Evolutionary conservation across 2,888 invertebrate species (phyloP).

Genomic region (Cataglyphis altisquamis): DNA sequence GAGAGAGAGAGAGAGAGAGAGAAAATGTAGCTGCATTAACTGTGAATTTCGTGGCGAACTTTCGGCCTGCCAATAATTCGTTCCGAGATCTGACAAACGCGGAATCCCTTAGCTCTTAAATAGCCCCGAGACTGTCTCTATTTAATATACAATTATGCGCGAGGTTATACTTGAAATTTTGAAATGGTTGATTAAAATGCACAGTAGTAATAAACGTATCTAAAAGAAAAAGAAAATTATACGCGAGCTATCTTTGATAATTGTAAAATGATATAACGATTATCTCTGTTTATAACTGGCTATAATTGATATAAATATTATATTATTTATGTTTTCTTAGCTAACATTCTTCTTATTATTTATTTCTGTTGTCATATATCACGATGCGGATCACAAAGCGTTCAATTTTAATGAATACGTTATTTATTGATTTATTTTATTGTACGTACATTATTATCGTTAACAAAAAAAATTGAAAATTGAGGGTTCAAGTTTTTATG

Average conservation of each 20-base stretch:
- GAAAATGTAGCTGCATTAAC: constrained; percentile 38
- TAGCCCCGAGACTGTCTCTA: constrained; percentile 3
- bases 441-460: not conserved
- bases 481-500: not conserved
- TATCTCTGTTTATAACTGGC: not conserved
- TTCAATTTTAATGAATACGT: not conserved
- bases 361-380: not conserved
- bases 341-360: not conserved
- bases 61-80: constrained; percentile 38
- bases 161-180: constrained; percentile 43
- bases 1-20: not conserved
- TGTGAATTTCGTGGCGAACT: constrained; percentile 38
- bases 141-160: constrained; percentile 25
- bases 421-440: not conserved
- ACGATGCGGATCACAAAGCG: too few species aligned
- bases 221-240: constrained; percentile 25
- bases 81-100: constrained; percentile 9
- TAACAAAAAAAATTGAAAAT: not conserved
- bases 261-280: not conserved
- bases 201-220: constrained; percentile 9
- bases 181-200: constrained; percentile 24
- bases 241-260: not conserved
- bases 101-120: constrained; percentile 19
- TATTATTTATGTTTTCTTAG: constrained; percentile 4
- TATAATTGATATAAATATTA: constrained; percentile 13